phyloP scores from a whole-genome alignment of 2,888 invertebrate species.

The Chymomyza procnemis region DNA sequence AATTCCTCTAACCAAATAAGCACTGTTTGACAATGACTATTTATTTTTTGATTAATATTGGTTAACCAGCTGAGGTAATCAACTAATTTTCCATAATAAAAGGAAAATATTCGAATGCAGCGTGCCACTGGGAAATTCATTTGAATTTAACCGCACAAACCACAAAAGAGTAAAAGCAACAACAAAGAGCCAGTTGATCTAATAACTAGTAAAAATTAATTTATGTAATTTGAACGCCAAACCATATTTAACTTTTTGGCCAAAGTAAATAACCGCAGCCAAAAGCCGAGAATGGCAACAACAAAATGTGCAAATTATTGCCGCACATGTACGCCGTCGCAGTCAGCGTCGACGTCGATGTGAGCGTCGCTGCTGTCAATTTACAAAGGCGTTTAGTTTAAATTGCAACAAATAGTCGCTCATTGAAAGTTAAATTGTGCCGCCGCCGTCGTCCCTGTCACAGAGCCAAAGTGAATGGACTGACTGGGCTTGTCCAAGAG shows the following conservation, averaged over 20 bases:
- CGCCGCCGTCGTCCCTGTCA: too few species aligned
- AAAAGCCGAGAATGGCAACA: constrained; percentile 5
- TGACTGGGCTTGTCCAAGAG: neutral
- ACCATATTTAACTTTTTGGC: constrained; percentile 39
- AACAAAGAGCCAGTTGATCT: neutral
- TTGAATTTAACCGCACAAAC: neutral
- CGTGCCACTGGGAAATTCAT: neutral
- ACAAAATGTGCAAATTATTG: constrained; percentile 35
- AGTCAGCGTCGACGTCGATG: constrained; percentile 30
- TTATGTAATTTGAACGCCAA: constrained; percentile 61
- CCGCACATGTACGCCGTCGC: neutral
- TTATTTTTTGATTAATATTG: neutral
- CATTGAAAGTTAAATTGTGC: constrained; percentile 72
- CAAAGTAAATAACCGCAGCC: constrained; percentile 23
- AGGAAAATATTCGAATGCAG: neutral
- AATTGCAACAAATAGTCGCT: constrained; percentile 73
- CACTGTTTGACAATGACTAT: neutral
- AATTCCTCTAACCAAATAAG: neutral
- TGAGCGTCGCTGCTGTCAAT: constrained; percentile 58
- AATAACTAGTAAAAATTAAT: constrained; percentile 59
- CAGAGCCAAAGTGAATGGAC: constrained; percentile 54
- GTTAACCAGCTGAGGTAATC: neutral
- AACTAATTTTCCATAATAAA: neutral
- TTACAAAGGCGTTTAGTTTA: constrained; percentile 71
- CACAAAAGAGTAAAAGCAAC: neutral